These are phyloP conservation scores for Poeciliopsis occidentalis DNA, from an alignment of 2,113 vertebrate species.

Conservation along the genomic window DNA sequence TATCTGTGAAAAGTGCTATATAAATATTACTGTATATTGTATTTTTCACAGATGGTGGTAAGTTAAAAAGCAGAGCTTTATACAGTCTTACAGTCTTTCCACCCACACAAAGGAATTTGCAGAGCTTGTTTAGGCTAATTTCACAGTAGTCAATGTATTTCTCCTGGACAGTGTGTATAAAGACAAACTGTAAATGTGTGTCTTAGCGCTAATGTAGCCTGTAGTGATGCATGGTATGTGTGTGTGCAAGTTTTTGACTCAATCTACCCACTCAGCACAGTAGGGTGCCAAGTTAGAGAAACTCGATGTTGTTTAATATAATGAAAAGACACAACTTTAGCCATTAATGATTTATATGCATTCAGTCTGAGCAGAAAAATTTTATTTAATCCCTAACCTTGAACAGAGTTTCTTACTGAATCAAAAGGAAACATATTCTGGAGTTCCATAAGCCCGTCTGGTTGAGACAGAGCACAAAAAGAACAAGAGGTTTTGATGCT, in stretches of 20 bases:
- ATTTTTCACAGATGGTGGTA: not conserved
- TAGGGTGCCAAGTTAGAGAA: constrained; percentile 7
- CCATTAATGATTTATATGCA: constrained; percentile 34
- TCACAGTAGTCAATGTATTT: constrained; percentile 8
- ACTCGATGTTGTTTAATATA: constrained; percentile 35
- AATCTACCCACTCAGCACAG: constrained; percentile 43
- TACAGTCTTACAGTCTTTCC: not conserved
- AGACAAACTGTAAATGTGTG: constrained; percentile 12
- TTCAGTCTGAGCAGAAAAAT: constrained; percentile 17
- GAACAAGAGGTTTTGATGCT: not conserved
- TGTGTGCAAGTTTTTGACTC: constrained; percentile 31
- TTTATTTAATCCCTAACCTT: not conserved
- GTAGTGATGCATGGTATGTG: constrained; percentile 23
- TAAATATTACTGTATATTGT: too few species aligned
- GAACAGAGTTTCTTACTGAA: constrained; percentile 64
- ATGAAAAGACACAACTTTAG: constrained; percentile 31
- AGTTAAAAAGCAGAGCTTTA: constrained; percentile 6
- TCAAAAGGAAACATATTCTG: constrained; percentile 33
- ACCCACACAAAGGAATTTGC: constrained; percentile 47
- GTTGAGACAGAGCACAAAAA: constrained; percentile 11
- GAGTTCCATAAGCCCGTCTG: constrained; percentile 53
- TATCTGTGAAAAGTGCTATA: too few species aligned
- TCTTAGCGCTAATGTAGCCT: constrained; percentile 15
- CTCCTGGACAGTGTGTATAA: not conserved
- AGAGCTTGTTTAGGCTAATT: not conserved